Evolutionary conservation across 2,888 invertebrate species (phyloP), one percentile per base, ranked within the genome.

Genomic region (Phengaris arion): DNA sequence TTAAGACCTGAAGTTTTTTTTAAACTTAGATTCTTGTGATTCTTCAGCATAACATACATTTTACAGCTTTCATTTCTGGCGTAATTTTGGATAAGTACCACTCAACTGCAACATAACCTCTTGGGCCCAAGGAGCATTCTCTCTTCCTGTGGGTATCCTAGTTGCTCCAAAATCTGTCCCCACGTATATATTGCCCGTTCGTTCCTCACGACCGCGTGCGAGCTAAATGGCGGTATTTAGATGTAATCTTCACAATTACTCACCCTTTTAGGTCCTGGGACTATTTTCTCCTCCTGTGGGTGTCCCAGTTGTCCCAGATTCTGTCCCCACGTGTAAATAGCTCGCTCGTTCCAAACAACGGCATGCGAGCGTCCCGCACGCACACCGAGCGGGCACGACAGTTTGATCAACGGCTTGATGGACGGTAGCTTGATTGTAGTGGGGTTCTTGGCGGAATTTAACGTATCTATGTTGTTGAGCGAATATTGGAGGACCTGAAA

Each of bases 301-400:
- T 96, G 96, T 1, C 97, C 97, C 81, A 98, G 89, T 84, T 98
- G 98, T 0, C 98, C 98, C 74, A 95, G 94, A 90, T 98, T 97
- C 4, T 95, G 91, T 2, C 98, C 98, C 96, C 97, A 98, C 0
- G 97, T 96, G 86, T 95, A 97, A 0, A 97, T 87, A 0, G 93
- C 94, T 51, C 93, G 86, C 0, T 87, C 77, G 85, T 95, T 94
- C 95, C 96, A 94, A 13, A 95, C 95, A 1, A 96, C 95, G 0
- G 96, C 96, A 87, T 98, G 97, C 78, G 94, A 95, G 10, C 96
- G 93, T 1, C 95, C 96, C 7, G 97, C 96, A 81, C 95, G 94
- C 0, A 98, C 93, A 0, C 96, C 94, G 7, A 88, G 77, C 0
- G 92, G 88, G 2, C 83, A 79, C 0, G 94, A 87, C 35, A 92